phyloP scores from a whole-genome alignment of 2,888 invertebrate genomes.

The Mythimna impura region DNA sequence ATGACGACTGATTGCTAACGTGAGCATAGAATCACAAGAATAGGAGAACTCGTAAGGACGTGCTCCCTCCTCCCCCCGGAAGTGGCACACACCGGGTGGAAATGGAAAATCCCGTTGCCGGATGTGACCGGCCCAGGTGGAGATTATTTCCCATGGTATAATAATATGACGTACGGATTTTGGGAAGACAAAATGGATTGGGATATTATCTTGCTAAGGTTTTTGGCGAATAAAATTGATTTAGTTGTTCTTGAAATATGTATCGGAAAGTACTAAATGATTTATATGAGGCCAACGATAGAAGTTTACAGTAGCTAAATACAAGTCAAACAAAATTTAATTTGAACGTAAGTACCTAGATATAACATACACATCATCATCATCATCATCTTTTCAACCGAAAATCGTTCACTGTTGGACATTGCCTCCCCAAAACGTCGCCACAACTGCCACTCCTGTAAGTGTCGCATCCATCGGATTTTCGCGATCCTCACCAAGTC shows the following conservation, averaged over 20 bases:
- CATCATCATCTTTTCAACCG: too few species aligned
- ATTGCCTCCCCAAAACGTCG: too few species aligned
- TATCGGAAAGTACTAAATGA: too few species aligned
- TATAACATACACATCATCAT: too few species aligned
- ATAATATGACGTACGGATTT: slow-evolving; percentile 71
- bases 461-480: too few species aligned
- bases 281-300: too few species aligned
- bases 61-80: slow-evolving; percentile 66
- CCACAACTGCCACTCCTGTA: too few species aligned
- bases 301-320: too few species aligned
- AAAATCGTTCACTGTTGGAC: too few species aligned
- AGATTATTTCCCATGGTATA: slow-evolving; percentile 76
- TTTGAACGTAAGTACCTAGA: too few species aligned
- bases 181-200: slow-evolving; percentile 20
- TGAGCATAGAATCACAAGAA: slow-evolving; percentile 63
- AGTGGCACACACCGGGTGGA: slow-evolving; percentile 78
- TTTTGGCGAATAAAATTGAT: slow-evolving; percentile 4
- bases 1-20: slow-evolving; percentile 71
- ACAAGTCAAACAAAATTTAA: too few species aligned
- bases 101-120: slow-evolving; percentile 82
- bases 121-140: slow-evolving; percentile 81
- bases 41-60: slow-evolving; percentile 57
- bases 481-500: too few species aligned
- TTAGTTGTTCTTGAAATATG: neutral
- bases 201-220: neutral